Evolutionary conservation across 2,113 vertebrate species (phyloP).

Genomic region (Bothrops jararaca): DNA sequence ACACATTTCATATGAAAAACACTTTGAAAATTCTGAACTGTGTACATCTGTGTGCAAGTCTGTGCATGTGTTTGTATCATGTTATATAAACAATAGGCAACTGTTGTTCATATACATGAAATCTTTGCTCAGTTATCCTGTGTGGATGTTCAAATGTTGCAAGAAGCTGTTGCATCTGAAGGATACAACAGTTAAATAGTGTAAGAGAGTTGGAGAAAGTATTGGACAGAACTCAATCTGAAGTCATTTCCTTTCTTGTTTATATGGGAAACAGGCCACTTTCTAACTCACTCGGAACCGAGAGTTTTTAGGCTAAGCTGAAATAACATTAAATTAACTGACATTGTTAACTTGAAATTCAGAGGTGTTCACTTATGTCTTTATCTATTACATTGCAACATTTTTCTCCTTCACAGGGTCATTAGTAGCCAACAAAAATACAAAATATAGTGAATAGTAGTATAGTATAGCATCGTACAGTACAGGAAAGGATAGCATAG

Average conservation of each 20-base stretch:
- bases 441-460: background rate
- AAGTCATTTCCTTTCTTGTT: conserved; percentile 23
- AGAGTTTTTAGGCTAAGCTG: background rate
- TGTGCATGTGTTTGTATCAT: background rate
- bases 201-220: background rate
- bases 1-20: background rate
- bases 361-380: background rate
- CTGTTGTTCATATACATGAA: background rate
- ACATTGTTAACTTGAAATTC: background rate
- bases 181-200: background rate
- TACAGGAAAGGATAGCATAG: background rate
- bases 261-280: conserved; percentile 15
- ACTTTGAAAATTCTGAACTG: background rate
- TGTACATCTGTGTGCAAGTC: background rate
- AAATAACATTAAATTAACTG: background rate
- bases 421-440: background rate
- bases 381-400: background rate
- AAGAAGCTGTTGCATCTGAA: background rate
- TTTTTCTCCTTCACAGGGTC: background rate
- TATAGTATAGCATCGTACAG: background rate
- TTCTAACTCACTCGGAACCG: conserved; percentile 1
- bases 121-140: background rate
- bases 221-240: background rate
- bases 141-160: too few relatives aligned
- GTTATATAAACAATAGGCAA: background rate